These are phyloP conservation scores for Araneus ventricosus DNA, from an alignment of 1,140 invertebrate species.

Conservation along the genomic window DNA sequence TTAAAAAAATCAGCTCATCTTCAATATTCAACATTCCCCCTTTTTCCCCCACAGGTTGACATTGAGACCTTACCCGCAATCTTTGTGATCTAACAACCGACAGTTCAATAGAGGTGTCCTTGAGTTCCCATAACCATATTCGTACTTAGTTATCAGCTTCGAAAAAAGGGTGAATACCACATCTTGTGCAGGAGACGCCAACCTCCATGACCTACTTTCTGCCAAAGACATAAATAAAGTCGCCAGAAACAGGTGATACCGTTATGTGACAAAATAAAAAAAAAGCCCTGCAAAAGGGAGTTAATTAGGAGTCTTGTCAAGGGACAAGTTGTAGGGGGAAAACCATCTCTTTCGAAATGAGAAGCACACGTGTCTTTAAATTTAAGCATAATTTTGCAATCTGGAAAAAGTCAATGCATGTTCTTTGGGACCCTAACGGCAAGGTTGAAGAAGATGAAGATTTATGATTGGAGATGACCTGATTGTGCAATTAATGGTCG, in stretches of 20 bases:
- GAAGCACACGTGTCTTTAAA: not conserved
- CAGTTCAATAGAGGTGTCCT: not conserved
- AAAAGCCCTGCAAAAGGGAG: not conserved
- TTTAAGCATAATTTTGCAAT: not conserved
- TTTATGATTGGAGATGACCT: not conserved
- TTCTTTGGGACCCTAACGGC: not conserved
- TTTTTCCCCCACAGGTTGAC: not conserved
- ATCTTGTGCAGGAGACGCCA: not conserved
- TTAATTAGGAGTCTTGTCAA: slow-evolving; percentile 24
- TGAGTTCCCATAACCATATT: not conserved
- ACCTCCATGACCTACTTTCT: slow-evolving; percentile 37
- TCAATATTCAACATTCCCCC: not conserved
- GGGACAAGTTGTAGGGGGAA: not conserved
- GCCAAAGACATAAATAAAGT: slow-evolving; percentile 37
- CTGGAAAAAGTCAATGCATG: not conserved
- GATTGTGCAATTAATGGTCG: not conserved
- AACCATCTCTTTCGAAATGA: not conserved
- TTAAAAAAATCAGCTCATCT: not conserved
- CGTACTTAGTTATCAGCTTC: not conserved
- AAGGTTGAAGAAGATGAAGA: slow-evolving; percentile 6
- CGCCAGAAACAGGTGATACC: not conserved
- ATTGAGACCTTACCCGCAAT: not conserved
- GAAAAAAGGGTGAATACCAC: not conserved
- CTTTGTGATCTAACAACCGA: not conserved
- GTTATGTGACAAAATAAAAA: slow-evolving; percentile 44